Evolutionary conservation across 2,797 vertebrate species (phyloP), one percentile per base, ranked within the genome.

Genomic region (Oreochromis mossambicus): DNA sequence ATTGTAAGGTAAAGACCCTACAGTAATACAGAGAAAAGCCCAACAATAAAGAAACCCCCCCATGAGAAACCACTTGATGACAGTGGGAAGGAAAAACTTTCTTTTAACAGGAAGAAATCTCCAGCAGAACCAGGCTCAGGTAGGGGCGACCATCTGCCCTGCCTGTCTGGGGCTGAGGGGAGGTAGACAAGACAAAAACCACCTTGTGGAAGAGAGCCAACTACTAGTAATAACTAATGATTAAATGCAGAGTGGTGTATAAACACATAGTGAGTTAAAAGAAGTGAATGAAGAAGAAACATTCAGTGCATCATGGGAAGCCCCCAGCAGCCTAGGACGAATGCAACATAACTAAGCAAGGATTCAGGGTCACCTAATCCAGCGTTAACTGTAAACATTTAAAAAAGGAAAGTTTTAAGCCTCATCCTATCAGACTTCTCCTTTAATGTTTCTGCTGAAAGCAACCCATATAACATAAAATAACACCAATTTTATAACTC

Each of bases 111-210:
- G 58, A 63, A 63, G 58, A 63, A 63, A 36, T 63, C 6, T 63
- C 58, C 58, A 63, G 58, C 58, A 61, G 56, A 34, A 61, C 29
- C 56, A 61, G 56, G 29, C 29, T 61, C 56, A 1, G 29, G 17
- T 9, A 34, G 0, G 29, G 1, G 34, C 15, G 6, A 6, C 4
- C 32, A 2, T 36, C 58, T 63, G 32, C 17, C 17, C 58, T n/a
- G 17, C 32, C 32, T 36, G 58, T 36, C 58, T 63, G 58, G 10
- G 32, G 58, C 17, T 36, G 58, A 63, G 58, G 58, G 58, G 17
- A 63, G 58, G 17, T 63, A 36, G 58, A 17, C 6, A 63, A 36
- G 58, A 63, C 32, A 63, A n/a, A 63, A 36, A 63, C 2, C 56
- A 61, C 17, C n/a, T 61, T 61, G 56, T 36, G 56, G 56, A 61